Evolutionary conservation across 2,888 invertebrate species (phyloP).

Genomic region (Pollenia labialis): DNA sequence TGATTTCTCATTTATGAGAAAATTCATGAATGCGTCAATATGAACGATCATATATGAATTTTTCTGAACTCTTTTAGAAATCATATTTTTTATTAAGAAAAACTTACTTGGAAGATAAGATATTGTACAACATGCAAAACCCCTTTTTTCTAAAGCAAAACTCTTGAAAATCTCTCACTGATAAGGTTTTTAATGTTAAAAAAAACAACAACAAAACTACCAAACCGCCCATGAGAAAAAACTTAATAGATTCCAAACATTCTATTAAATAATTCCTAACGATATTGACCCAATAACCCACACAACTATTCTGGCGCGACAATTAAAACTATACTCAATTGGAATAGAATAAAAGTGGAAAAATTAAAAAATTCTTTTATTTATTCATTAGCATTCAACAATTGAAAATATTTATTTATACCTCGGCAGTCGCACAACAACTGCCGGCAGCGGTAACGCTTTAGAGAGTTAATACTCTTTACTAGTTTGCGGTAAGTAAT

Average conservation of each 20-base stretch:
- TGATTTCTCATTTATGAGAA: too few relatives aligned
- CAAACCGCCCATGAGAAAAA: neutral
- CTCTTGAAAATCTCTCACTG: too few relatives aligned
- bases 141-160: too few relatives aligned
- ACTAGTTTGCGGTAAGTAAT: slow-evolving; percentile 24
- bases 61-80: too few relatives aligned
- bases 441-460: slow-evolving; percentile 12
- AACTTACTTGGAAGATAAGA: too few relatives aligned
- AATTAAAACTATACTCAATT: slow-evolving; percentile 35
- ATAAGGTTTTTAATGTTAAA: too few relatives aligned
- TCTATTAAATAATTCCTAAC: neutral
- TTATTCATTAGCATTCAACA: slow-evolving; percentile 25
- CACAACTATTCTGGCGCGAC: neutral
- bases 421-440: slow-evolving; percentile 16
- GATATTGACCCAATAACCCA: slow-evolving; percentile 52
- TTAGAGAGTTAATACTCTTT: neutral
- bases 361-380: neutral
- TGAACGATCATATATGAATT: too few relatives aligned
- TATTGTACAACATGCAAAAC: too few relatives aligned
- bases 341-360: neutral
- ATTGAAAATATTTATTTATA: slow-evolving; percentile 28
- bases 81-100: too few relatives aligned
- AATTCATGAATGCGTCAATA: too few relatives aligned
- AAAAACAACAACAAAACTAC: neutral
- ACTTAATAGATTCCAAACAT: neutral